Conservation (phyloP, 1,140 invertebrate species). For the Triops cancriformis region DNA sequence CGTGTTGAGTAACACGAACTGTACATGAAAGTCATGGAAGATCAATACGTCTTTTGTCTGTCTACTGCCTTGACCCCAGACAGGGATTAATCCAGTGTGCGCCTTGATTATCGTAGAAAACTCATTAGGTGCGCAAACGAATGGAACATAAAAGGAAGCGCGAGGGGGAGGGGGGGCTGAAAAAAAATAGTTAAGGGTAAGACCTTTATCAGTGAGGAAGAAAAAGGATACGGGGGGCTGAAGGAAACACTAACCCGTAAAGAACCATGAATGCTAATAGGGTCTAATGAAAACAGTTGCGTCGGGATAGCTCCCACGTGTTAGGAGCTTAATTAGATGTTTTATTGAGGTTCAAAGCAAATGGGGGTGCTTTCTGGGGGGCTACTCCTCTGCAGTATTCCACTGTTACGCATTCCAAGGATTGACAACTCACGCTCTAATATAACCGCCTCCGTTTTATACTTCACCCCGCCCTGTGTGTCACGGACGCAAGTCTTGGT, state of each 20-base stretch:
- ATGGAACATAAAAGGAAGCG: not conserved
- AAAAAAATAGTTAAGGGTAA: not conserved
- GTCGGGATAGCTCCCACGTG: conserved; percentile 8
- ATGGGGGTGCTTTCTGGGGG: not conserved
- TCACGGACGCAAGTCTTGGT: not conserved
- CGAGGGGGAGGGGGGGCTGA: no score
- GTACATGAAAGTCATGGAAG: not conserved
- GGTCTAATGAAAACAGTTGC: conserved; percentile 2
- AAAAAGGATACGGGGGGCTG: not conserved
- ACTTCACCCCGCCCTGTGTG: not conserved
- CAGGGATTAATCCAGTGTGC: not conserved
- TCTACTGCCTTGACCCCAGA: conserved; percentile 4
- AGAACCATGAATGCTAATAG: conserved; percentile 1
- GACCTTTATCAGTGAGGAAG: not conserved
- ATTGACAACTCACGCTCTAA: conserved; percentile 13
- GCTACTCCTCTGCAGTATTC: not conserved
- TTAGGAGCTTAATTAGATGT: conserved; percentile 6
- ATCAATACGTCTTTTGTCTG: conserved; percentile 11
- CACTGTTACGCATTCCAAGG: not conserved
- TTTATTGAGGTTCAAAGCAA: conserved; percentile 1
- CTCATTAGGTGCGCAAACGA: conserved; percentile 4
- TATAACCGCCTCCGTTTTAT: conserved; percentile 8
- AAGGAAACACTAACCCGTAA: not conserved
- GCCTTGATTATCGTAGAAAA: conserved; percentile 6
- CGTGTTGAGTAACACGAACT: not conserved